Base-by-base conservation (phyloP, 2,113 vertebrate genomes). In the Callochromis pleurospilus region DNA sequence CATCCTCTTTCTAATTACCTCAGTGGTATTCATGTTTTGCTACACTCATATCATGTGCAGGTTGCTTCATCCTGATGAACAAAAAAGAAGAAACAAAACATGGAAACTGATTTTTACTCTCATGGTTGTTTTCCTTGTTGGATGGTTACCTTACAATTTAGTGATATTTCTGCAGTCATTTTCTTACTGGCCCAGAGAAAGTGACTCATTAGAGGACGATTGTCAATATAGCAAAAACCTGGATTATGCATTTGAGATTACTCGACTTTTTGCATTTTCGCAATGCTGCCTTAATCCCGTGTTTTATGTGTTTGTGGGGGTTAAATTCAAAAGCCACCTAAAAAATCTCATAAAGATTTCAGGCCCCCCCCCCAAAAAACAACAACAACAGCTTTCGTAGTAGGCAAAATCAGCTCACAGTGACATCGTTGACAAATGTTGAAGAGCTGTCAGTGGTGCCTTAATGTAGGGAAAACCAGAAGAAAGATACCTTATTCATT, bases 261-360 rank as follows among this genome's bases (percentile, higher is more conserved):
- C 95, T 84, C 96, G 96, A 6, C 83, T 97, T 26, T 45, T 98
- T 10, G 98, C 98, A 24, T 98, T 97, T 90, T 97, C 95, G 3
- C 98, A 99, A 88, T 99, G 98, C 91, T 98, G 97, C 91, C 96
- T 99, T 42, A 99, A 99, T 89, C 98, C 98, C 0, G 95, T 99
- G 75, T 97, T 99, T 91, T 99, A 99, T 1, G 97, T 97, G 12
- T 5, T 40, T 40, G 40, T 40, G 5, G 40, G 40, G 5, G 40
- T 40, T 40, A 40, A 13, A 13, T 1, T 42, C 40, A 42, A 42
- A 42, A 42, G 42, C 12, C 12, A 14, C 42, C 42, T 45, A 45
- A 45, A 45, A 3, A 45, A 45, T 14, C 6, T 45, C 6, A 14
- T 45, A 45, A 45, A 14, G 13, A 45, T 45, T 45, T 45, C 13